Percentiles rank a stretch among this genome's conserved stretches.
phyloP scores from a whole-genome alignment of 2,888 invertebrate species.

The Blastobasis lacticolella region DNA sequence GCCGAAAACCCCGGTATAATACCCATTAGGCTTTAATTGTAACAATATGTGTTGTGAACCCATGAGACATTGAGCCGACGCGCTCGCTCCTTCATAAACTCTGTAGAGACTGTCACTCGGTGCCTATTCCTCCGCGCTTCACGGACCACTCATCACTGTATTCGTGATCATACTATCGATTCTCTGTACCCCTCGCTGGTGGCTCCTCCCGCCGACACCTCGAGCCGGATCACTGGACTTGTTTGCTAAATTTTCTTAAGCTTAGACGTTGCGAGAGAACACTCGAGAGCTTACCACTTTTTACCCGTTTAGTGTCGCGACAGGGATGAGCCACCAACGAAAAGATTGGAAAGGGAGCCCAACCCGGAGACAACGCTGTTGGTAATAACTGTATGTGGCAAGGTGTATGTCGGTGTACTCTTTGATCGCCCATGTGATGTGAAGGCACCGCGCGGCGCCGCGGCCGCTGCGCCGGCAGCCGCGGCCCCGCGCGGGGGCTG shows the following conservation, averaged over 20 bases:
- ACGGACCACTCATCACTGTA: conserved; percentile 42
- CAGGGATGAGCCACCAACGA: conserved; percentile 36
- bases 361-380: conserved; percentile 13
- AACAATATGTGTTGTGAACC: conserved; percentile 75
- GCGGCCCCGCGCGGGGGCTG: conserved; percentile 31
- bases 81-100: conserved; percentile 55
- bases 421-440: conserved; percentile 22
- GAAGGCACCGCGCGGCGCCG: conserved; percentile 10
- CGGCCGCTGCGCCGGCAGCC: no score
- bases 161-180: conserved; percentile 33
- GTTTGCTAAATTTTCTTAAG: background rate
- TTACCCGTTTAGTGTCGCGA: background rate
- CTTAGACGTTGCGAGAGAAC: background rate
- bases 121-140: conserved; percentile 68
- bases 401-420: conserved; percentile 20
- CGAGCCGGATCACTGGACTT: no score
- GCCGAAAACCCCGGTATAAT: conserved; percentile 98
- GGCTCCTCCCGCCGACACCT: conserved; percentile 28
- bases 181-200: conserved; percentile 36
- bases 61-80: conserved; percentile 56
- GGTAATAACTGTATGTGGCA: conserved; percentile 23
- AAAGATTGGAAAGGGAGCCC: conserved; percentile 19
- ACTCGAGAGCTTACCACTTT: background rate
- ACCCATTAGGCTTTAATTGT: conserved; percentile 72
- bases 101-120: conserved; percentile 70